A percentile compares a stretch with the other conserved stretches of the same genome.
These are phyloP conservation scores for Ellobium chinense DNA, from an alignment of 2,888 invertebrate genomes.

Conservation along the genomic window DNA sequence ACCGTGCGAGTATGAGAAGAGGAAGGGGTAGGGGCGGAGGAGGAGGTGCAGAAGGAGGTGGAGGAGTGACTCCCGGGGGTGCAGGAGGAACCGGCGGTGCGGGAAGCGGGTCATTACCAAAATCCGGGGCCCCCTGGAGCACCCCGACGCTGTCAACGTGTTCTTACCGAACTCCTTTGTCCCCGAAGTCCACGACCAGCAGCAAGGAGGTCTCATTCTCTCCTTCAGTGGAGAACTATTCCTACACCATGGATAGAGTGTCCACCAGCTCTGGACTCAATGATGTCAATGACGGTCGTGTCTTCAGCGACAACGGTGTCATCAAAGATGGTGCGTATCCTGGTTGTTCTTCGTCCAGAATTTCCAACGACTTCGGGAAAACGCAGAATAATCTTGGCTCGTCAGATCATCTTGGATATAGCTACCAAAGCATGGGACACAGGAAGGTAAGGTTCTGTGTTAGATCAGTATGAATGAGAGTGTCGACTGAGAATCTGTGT, in stretches of 20 bases:
- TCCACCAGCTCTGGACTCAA: neutral
- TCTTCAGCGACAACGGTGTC: neutral
- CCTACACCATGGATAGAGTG: neutral
- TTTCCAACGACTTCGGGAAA: neutral
- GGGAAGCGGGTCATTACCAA: neutral
- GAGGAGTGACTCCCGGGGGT: neutral
- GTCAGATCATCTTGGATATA: neutral
- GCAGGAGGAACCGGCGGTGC: neutral
- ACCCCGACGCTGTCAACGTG: neutral
- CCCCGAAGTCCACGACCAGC: neutral
- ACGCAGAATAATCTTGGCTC: neutral
- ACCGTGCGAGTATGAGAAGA: conserved; percentile 50
- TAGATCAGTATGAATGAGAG: too few relatives aligned
- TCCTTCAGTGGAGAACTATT: neutral
- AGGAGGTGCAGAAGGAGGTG: neutral
- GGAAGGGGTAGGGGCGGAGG: conserved; percentile 11
- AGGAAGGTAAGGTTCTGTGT: conserved; percentile 20
- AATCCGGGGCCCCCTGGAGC: neutral
- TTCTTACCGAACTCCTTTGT: neutral
- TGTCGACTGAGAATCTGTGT: too few relatives aligned
- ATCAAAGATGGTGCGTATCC: neutral
- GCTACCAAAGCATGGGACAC: conserved; percentile 14
- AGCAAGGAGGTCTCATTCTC: conserved; percentile 12
- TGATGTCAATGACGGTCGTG: neutral
- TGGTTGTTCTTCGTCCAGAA: neutral